Base-by-base conservation (phyloP, 2,888 invertebrate species). In the Diplolepis rosae region DNA sequence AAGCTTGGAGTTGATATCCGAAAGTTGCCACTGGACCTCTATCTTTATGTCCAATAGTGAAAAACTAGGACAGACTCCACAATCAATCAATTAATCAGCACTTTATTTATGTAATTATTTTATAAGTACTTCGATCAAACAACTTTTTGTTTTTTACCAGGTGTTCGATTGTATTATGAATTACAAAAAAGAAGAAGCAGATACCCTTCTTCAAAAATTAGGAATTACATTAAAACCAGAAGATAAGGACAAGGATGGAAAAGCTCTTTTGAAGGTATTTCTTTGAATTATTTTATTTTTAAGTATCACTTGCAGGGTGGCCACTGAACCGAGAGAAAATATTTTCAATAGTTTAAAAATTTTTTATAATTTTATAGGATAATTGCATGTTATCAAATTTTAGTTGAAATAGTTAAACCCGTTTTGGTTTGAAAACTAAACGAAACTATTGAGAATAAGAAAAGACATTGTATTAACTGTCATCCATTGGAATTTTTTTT, bases 181-280 rank as follows among this genome's bases (percentile, higher is more conserved):
- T 91, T 96, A 95, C 92, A 95, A 96, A 90, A 98, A 97, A 90
- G 98, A 98, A 69, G 98, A 98, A 88, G 95, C 96, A 74, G 94
- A 96, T 65, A 92, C 92, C 65, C 92, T 99, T 70, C 90, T 98
- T 77, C 94, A 94, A 82, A 99, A 98, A 90, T 92, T 99, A 80
- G 96, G 95, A 77, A 96, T 99, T 86, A 92, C 94, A 82, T 90
- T 99, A 85, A 96, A 96, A 88, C 94, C 94, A 82, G 99, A 99
- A 89, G 99, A 99, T 87, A 94, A 95, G 87, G 98, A 99, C 78
- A 95, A 97, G 90, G 97, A 98, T 81, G 98, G 98, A 83, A 99
- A 99, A 89, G 95, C 94, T 74, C 92, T 99, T 78, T 92, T 99
- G 83, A 99, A 99, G 93, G 94, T 93, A 77, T n/a, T n/a, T n/a